Percentiles rank a stretch among this genome's conserved stretches.
These are phyloP conservation scores for Philereme transversata DNA, from an alignment of 2,888 invertebrate genomes.

Conservation along the genomic window DNA sequence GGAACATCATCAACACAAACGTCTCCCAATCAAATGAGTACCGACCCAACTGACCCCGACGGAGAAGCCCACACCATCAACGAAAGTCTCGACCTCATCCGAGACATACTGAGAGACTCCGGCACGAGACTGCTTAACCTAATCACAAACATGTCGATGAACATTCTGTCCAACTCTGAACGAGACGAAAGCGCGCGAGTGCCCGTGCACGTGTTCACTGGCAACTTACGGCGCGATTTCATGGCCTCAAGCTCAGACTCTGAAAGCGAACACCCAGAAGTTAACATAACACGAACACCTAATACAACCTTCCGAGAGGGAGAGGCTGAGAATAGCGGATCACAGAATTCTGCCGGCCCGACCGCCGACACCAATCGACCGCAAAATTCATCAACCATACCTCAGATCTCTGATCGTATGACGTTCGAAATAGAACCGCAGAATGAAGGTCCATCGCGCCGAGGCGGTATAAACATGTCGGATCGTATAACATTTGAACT, in stretches of 20 bases:
- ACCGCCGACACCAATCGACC: slow-evolving; percentile 1
- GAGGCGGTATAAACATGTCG: slow-evolving; percentile 36
- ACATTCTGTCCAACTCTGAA: slow-evolving; percentile 65
- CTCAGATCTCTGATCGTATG: slow-evolving; percentile 30
- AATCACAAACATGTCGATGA: slow-evolving; percentile 75
- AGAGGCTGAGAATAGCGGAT: slow-evolving; percentile 34
- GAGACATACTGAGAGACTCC: slow-evolving; percentile 77
- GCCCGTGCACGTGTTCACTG: slow-evolving; percentile 54
- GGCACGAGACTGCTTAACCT: slow-evolving; percentile 74
- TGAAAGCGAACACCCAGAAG: slow-evolving; percentile 72
- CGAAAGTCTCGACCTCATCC: slow-evolving; percentile 74
- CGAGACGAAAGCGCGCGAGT: slow-evolving; percentile 50
- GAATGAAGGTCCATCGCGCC: slow-evolving; percentile 19
- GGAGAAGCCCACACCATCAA: slow-evolving; percentile 74
- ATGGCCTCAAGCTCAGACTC: slow-evolving; percentile 72
- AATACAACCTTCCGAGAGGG: slow-evolving; percentile 66
- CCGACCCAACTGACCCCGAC: slow-evolving; percentile 36
- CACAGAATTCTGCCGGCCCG: slow-evolving; percentile 1
- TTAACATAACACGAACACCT: slow-evolving; percentile 71
- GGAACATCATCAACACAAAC: slow-evolving; percentile 64
- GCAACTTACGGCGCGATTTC: slow-evolving; percentile 54
- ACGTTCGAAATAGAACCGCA: slow-evolving; percentile 32
- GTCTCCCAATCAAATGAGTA: slow-evolving; percentile 46
- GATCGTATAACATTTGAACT: slow-evolving; percentile 33
- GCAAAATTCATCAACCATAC: slow-evolving; percentile 7